These are phyloP conservation scores for Orthonyx spaldingii DNA, from an alignment of 2,113 vertebrate species.

Conservation along the genomic window DNA sequence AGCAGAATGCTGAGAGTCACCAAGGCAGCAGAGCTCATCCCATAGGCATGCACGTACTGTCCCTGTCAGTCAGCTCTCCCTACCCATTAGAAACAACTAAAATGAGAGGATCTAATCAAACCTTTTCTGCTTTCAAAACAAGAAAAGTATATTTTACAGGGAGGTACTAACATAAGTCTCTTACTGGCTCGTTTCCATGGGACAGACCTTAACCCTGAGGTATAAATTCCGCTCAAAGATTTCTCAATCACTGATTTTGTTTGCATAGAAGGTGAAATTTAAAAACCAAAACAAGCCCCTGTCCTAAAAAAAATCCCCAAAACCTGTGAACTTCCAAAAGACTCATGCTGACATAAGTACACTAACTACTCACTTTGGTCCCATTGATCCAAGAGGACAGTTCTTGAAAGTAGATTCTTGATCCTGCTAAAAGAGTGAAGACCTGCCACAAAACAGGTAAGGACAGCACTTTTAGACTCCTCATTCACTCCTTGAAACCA, in stretches of 20 bases:
- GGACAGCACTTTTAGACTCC: background rate
- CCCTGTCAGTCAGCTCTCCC: background rate
- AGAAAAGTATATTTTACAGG: background rate
- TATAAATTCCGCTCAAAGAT: background rate
- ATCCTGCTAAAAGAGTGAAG: background rate
- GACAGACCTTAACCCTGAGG: background rate
- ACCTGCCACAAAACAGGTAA: background rate
- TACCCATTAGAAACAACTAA: background rate
- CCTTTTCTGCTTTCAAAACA: background rate
- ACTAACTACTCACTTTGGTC: background rate
- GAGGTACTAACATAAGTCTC: background rate
- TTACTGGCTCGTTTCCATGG: background rate
- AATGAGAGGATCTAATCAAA: background rate
- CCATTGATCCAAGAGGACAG: fast-evolving
- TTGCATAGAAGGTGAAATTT: background rate
- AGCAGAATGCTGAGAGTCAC: fast-evolving
- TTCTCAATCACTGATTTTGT: background rate
- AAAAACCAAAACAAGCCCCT: background rate
- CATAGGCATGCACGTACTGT: fast-evolving
- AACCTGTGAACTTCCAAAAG: background rate
- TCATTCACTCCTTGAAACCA: background rate
- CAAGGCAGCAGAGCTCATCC: background rate
- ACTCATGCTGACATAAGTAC: background rate
- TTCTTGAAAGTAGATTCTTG: background rate
- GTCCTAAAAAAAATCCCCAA: background rate